A percentile compares a stretch with the other conserved stretches of the same genome.
Evolutionary conservation across 2,113 vertebrate species (phyloP).

Genomic region (Damaliscus lunatus): DNA sequence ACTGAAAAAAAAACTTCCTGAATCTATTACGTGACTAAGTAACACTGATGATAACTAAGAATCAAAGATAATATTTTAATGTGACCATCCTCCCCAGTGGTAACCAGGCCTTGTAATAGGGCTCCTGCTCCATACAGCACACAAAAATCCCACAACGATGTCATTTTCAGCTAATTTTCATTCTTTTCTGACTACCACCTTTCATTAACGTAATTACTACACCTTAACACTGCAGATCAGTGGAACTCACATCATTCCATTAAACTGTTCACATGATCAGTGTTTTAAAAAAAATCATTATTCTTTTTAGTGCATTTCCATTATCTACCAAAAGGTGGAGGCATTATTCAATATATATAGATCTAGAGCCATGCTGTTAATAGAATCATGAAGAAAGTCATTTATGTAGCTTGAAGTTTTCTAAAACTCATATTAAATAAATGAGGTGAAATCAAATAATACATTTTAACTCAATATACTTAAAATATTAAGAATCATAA

Average conservation of each 20-base stretch:
- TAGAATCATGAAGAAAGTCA: background rate
- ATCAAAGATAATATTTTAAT: background rate
- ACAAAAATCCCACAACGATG: background rate
- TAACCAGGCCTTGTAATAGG: background rate
- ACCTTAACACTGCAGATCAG: background rate
- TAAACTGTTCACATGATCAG: background rate
- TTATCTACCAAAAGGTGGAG: slow-evolving; percentile 76
- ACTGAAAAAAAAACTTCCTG: background rate
- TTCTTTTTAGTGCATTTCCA: background rate
- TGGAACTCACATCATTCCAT: background rate
- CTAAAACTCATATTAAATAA: background rate
- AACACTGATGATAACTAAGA: background rate
- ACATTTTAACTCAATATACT: background rate
- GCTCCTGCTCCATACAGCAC: background rate
- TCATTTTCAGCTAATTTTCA: background rate
- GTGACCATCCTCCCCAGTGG: background rate
- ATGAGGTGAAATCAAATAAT: background rate
- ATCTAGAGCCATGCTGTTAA: background rate
- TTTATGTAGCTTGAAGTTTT: background rate
- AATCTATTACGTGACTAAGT: background rate
- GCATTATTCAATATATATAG: slow-evolving; percentile 17
- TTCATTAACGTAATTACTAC: background rate
- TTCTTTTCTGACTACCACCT: fast-evolving
- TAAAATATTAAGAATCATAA: background rate
- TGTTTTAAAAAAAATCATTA: background rate